Evolutionary conservation across 2,888 invertebrate genomes (phyloP).

Genomic region (Fissipunctia ypsillon): DNA sequence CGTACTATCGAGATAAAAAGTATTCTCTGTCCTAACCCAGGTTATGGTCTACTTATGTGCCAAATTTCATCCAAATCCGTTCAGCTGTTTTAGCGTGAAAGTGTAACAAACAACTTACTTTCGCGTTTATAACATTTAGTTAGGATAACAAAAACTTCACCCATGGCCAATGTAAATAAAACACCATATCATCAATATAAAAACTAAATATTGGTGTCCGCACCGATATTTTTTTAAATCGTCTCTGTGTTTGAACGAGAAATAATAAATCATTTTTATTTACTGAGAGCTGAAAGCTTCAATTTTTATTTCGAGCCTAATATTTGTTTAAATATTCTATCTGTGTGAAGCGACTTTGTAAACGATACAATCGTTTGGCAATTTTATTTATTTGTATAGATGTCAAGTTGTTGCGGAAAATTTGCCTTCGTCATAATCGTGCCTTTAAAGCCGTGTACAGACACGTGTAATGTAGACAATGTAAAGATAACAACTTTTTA

Average conservation of each 20-base stretch:
- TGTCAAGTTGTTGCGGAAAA: not conserved
- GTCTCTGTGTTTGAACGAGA: slow-evolving; percentile 38
- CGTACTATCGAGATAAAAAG: too few relatives aligned
- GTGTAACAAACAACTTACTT: too few relatives aligned
- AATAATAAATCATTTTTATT: slow-evolving; percentile 61
- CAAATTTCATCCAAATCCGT: too few relatives aligned
- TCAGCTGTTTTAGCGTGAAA: too few relatives aligned
- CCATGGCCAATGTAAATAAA: slow-evolving; percentile 2
- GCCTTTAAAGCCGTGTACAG: not conserved
- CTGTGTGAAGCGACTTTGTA: not conserved
- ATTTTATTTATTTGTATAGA: not conserved
- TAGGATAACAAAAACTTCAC: not conserved
- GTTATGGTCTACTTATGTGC: too few relatives aligned
- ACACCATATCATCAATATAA: slow-evolving; percentile 34
- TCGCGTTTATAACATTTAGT: too few relatives aligned
- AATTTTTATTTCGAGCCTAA: slow-evolving; percentile 44
- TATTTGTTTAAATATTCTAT: slow-evolving; percentile 32
- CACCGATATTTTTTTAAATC: slow-evolving; percentile 30
- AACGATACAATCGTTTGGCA: slow-evolving; percentile 2
- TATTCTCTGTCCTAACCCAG: too few relatives aligned
- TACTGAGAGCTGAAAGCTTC: slow-evolving; percentile 29
- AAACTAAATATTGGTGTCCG: slow-evolving; percentile 41
- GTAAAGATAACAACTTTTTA: too few relatives aligned
- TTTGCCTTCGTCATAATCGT: not conserved
- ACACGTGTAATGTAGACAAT: too few relatives aligned